Evolutionary conservation across 1,140 invertebrate genomes (phyloP).

Genomic region (Lordiphosa mommai): DNA sequence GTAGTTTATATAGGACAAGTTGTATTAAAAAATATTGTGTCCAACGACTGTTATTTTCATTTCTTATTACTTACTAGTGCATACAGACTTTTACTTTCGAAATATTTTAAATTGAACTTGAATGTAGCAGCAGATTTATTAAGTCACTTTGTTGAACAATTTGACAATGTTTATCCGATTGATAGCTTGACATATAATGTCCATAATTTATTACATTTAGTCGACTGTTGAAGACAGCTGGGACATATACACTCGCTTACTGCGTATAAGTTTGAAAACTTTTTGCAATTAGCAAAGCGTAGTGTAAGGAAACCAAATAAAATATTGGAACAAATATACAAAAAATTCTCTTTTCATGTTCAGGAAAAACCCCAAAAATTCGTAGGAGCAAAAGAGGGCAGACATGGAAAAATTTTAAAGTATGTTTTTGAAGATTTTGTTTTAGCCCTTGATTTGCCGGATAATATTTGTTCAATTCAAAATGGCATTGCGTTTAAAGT

Average conservation of each 20-base stretch:
- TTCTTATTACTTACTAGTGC: too few species aligned
- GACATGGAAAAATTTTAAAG: background rate
- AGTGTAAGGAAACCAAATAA: background rate
- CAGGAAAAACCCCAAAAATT: background rate
- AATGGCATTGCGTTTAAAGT: background rate
- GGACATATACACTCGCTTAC: too few species aligned
- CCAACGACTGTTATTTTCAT: too few species aligned
- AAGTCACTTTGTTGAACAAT: too few species aligned
- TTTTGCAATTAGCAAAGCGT: background rate
- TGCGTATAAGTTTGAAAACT: background rate
- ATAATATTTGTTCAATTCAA: background rate
- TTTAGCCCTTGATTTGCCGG: background rate
- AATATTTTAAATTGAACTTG: too few species aligned
- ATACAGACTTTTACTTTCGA: too few species aligned
- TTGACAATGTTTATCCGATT: too few species aligned
- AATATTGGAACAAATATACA: background rate
- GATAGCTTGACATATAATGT: too few species aligned
- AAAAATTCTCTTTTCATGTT: background rate
- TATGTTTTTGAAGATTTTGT: background rate
- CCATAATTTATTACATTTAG: too few species aligned
- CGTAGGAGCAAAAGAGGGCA: background rate
- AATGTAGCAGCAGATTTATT: too few species aligned
- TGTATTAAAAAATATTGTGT: too few species aligned
- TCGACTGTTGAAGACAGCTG: too few species aligned
- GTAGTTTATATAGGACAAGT: background rate